These are phyloP conservation scores for Brachynemurus nebulosus DNA, from an alignment of 2,888 invertebrate species.

Conservation along the genomic window DNA sequence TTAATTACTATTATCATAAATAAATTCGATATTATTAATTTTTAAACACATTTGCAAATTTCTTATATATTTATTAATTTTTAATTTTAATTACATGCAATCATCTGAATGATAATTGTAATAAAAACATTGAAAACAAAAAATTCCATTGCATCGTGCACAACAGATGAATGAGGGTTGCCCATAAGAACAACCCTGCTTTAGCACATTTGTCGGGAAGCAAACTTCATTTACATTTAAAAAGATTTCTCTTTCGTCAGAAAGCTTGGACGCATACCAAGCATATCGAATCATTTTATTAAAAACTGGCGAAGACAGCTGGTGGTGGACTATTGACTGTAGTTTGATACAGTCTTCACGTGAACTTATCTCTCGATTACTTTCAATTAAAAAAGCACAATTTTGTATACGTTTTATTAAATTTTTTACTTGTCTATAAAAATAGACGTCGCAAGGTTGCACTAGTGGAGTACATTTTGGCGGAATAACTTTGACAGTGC, in stretches of 20 bases:
- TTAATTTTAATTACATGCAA: no score
- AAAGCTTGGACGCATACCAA: conserved; percentile 15
- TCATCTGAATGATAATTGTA: conserved; percentile 12
- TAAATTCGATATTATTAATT: no score
- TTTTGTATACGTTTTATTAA: conserved; percentile 15
- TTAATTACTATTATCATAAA: no score
- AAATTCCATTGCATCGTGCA: conserved; percentile 8
- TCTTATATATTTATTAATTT: no score
- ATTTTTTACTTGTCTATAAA: conserved; percentile 16
- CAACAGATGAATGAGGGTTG: conserved; percentile 12
- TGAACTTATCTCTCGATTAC: conserved; percentile 13
- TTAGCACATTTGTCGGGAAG: conserved; percentile 12
- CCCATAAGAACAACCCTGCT: conserved; percentile 10
- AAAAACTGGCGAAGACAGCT: conserved; percentile 15
- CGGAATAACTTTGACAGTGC: conserved; percentile 16
- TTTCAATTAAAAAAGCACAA: conserved; percentile 12
- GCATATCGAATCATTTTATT: conserved; percentile 15
- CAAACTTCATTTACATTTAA: conserved; percentile 15
- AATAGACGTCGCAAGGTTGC: conserved; percentile 17
- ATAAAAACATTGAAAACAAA: conserved; percentile 14
- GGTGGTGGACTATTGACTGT: conserved; percentile 17
- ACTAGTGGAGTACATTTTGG: conserved; percentile 16
- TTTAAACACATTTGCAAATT: no score
- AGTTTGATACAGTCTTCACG: conserved; percentile 19
- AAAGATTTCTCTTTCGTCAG: conserved; percentile 12